A percentile compares a stretch with the other conserved stretches of the same genome.
These are phyloP conservation scores for Archivesica marissinica DNA, from an alignment of 1,140 invertebrate genomes.

Conservation along the genomic window DNA sequence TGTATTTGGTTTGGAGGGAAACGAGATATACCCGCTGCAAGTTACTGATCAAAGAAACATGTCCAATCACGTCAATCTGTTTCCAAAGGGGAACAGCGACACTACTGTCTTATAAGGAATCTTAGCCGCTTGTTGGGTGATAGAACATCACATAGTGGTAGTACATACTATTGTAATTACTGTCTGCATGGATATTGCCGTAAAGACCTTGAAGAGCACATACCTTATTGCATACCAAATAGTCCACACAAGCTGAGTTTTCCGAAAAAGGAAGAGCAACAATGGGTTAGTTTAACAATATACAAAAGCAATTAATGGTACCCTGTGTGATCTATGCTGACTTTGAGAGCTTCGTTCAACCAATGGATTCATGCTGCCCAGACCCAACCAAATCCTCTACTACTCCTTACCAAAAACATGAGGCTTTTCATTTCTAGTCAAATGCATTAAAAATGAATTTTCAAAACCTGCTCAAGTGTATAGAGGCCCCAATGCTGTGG, in stretches of 20 bases:
- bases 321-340: conserved; percentile 56
- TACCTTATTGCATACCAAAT: conserved; percentile 43
- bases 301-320: conserved; percentile 30
- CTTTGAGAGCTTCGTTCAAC: conserved; percentile 48
- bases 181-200: conserved; percentile 54
- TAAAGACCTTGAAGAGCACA: conserved; percentile 38
- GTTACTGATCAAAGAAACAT: conserved; percentile 11
- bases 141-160: conserved; percentile 37
- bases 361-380: conserved; percentile 25
- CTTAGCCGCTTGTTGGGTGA: conserved; percentile 44
- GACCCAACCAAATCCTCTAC: conserved; percentile 10
- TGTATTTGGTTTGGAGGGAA: conserved; percentile 45
- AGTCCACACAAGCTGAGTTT: conserved; percentile 56
- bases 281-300: conserved; percentile 51
- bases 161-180: conserved; percentile 53
- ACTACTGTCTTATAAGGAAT: conserved; percentile 52
- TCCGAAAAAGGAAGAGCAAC: conserved; percentile 51
- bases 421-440: background rate
- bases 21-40: conserved; percentile 29
- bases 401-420: conserved; percentile 56
- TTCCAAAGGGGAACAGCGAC: conserved; percentile 22
- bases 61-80: conserved; percentile 25
- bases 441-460: background rate
- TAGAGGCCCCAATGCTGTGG: too few species aligned
- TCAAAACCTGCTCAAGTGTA: background rate